These are phyloP conservation scores for Fragum fragum DNA, from an alignment of 2,888 invertebrate genomes.

Conservation along the genomic window DNA sequence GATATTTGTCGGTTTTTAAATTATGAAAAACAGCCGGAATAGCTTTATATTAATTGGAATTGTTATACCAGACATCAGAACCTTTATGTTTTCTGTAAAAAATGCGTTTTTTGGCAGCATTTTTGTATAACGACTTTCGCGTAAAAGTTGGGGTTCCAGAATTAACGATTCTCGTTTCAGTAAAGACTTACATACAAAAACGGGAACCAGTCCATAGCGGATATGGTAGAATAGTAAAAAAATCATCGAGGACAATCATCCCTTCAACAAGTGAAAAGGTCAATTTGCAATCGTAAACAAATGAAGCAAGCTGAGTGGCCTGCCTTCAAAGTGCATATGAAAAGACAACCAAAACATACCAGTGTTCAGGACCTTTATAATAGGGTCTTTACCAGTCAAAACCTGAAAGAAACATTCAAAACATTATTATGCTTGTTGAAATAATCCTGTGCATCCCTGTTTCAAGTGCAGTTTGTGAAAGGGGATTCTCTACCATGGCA, in stretches of 20 bases:
- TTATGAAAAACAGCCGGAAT: background rate
- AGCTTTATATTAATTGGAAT: background rate
- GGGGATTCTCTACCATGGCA: constrained; percentile 62
- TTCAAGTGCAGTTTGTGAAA: constrained; percentile 43
- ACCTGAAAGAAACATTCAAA: constrained; percentile 21
- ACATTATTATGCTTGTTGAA: constrained; percentile 43
- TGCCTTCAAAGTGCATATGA: constrained; percentile 25
- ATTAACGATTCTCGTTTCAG: too few species aligned
- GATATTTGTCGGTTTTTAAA: too few species aligned
- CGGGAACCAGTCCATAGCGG: too few species aligned
- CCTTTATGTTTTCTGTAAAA: background rate
- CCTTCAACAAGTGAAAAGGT: too few species aligned
- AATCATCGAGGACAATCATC: too few species aligned
- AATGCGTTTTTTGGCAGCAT: too few species aligned
- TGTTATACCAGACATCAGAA: background rate
- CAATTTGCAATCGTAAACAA: too few species aligned
- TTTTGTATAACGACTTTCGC: too few species aligned
- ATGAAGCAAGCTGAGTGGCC: too few species aligned
- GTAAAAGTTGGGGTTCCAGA: too few species aligned
- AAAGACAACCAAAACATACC: constrained; percentile 16
- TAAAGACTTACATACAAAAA: too few species aligned
- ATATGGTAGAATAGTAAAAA: too few species aligned
- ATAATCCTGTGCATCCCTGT: constrained; percentile 38
- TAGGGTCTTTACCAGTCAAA: constrained; percentile 22
- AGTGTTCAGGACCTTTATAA: constrained; percentile 11